Base-by-base conservation (phyloP, 2,113 vertebrate genomes). In the Onychostruthus taczanowskii region DNA sequence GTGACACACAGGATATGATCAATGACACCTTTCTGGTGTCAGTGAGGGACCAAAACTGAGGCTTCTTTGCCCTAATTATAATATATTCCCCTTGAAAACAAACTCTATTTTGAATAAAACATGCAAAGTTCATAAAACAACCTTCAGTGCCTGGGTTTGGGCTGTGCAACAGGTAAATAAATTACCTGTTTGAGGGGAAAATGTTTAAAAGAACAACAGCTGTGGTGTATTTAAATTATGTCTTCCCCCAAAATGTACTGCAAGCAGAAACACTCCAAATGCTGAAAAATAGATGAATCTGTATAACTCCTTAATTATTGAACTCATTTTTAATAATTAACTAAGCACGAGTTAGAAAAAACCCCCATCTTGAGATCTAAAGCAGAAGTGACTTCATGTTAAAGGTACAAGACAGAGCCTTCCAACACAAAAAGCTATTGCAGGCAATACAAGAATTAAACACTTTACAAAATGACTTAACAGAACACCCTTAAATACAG, bases 281-380 rank as follows among this genome's bases (percentile, higher is more conserved):
- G 44, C n/a, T 97, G 62, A 96, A 96, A 97, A 96, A 96, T 91
- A 79, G 56, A 96, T 96, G 86, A 96, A 75, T 89, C 80, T 91
- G 73, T 84, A 35, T 77, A 92, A 93, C 63, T 78, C 49, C 86
- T 97, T 77, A 95, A 96, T 97, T 95, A 96, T 94, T 97, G 69
- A 97, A 74, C 24, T 94, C 2, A 87, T 89, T 95, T 95, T 96
- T 90, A 95, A 96, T 96, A 93, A 97, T 94, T 96, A 95, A 97
- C 39, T 90, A 63, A 70, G 24, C 26, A 91, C 2, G 4, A 76
- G 52, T 50, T 89, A n/a, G 31, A 86, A 89, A 92, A 80, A 53
- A 1, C 0, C 26, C 68, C 13, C 15, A 78, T 67, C 61, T 89
- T 84, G 56, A 90, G 76, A 90, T 88, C 47, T 80, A 83, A 95